These are phyloP conservation scores for Octodonta nipae DNA, from an alignment of 2,888 invertebrate species.

Conservation along the genomic window DNA sequence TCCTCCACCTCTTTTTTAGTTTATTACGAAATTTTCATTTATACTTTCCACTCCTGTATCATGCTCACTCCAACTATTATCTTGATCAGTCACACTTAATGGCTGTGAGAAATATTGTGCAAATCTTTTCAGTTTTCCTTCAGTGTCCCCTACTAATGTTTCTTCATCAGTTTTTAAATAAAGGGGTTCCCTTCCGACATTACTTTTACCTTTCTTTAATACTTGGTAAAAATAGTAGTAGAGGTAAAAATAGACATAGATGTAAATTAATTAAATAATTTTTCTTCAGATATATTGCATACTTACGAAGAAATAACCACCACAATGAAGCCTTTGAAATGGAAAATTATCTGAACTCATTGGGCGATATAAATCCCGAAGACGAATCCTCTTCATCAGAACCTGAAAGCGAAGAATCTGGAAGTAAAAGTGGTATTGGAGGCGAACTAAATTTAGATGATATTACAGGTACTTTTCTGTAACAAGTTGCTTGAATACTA, in stretches of 20 bases:
- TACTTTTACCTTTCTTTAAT: too few relatives aligned
- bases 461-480: conserved; percentile 44
- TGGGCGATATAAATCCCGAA: conserved; percentile 24
- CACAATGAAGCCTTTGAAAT: conserved; percentile 39
- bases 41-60: too few relatives aligned
- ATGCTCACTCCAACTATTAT: too few relatives aligned
- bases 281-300: conserved; percentile 28
- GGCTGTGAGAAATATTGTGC: too few relatives aligned
- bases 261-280: not conserved
- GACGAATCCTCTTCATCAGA: conserved; percentile 23
- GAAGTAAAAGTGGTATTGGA: conserved; percentile 48
- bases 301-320: conserved; percentile 41
- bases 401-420: conserved; percentile 37
- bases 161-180: too few relatives aligned
- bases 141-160: too few relatives aligned
- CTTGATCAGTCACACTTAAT: too few relatives aligned
- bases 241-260: not conserved
- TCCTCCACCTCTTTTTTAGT: too few relatives aligned
- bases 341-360: conserved; percentile 37
- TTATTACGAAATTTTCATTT: too few relatives aligned
- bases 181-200: too few relatives aligned
- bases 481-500: not conserved
- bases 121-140: too few relatives aligned
- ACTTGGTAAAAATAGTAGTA: too few relatives aligned
- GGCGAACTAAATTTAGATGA: conserved; percentile 60